Conservation (phyloP, 2,797 vertebrate species). For the Macropus fuliginosus region DNA sequence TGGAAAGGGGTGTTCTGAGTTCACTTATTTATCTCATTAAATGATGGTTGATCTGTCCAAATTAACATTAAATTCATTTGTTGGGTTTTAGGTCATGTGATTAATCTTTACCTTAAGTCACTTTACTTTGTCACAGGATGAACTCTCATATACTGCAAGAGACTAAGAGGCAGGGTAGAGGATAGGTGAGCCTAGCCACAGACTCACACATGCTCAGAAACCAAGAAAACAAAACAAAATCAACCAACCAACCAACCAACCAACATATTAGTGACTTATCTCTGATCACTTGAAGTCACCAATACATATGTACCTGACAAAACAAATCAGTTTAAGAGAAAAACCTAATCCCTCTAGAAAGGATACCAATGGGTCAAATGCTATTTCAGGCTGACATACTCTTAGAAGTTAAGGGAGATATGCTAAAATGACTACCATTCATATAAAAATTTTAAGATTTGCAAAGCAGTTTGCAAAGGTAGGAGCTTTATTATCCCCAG, state of each 20-base stretch:
- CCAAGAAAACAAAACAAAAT: not conserved
- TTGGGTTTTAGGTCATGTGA: not conserved
- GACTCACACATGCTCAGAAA: not conserved
- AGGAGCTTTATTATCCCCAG: not conserved
- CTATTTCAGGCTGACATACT: not conserved
- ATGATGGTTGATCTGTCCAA: not conserved
- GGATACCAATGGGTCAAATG: not conserved
- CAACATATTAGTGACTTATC: not conserved
- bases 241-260: not conserved
- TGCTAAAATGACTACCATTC: not conserved
- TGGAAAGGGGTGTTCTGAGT: not conserved
- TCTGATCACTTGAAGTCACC: not conserved
- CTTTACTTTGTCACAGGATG: not conserved
- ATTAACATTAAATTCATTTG: not conserved
- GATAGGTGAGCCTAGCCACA: not conserved
- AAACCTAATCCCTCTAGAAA: not conserved
- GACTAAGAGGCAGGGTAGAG: not conserved
- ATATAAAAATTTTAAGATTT: not conserved
- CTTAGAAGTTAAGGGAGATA: not conserved
- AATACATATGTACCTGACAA: not conserved
- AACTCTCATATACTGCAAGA: not conserved
- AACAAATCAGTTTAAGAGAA: too few relatives aligned
- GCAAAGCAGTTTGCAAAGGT: not conserved
- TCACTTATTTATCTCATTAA: not conserved
- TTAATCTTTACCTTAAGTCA: not conserved